Base-by-base conservation (phyloP, 53 echinoderm and acorn worm genomes). In the Arbacia lixula region DNA sequence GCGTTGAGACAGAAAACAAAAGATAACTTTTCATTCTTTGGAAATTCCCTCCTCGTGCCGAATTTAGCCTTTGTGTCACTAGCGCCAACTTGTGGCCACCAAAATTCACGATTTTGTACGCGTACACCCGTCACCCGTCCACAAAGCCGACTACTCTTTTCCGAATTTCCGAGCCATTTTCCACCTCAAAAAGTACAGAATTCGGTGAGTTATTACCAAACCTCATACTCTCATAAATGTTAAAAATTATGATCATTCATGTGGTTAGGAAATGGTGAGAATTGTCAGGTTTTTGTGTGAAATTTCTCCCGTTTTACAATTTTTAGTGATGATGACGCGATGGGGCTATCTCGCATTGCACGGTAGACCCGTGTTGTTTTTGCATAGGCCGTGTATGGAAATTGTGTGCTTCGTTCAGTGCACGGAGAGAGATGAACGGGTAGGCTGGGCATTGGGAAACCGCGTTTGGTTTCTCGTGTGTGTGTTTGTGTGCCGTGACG, bases 21-120 rank as follows among this genome's bases (percentile, higher is more conserved):
- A 64, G 5, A 29, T 8, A 29, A 5, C 33, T 64, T 64, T 64
- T 29, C 3, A 64, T 11, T 27, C 31, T 64, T 19, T 4, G 32
- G 64, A 64, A 27, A 64, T 31, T 30, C 28, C 64, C 10, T 27
- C 33, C 5, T 29, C 30, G 4, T 26, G 26, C 6, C 31, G 3
- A 64, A 29, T 31, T 4, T 3, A 27, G 21, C 22, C 35, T 36
- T 37, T 76, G n/a, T 36, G 14, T 22, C n/a, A 26, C 28, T 78
- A 78, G 79, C 79, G 79, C 79, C 79, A 31, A 28, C 79, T 57
- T 10, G 1, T 39, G 79, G 79, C 60, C 79, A 36, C 11, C 16
- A 1, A 12, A 60, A 78, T 78, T 60, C 41, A 60, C 42, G 38
- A 60, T 78, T 78, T 24, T 60, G 79, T 78, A 60, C 79, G 79